Evolutionary conservation across 2,888 invertebrate genomes (phyloP).

Genomic region (Lissocephala sabroskyi): DNA sequence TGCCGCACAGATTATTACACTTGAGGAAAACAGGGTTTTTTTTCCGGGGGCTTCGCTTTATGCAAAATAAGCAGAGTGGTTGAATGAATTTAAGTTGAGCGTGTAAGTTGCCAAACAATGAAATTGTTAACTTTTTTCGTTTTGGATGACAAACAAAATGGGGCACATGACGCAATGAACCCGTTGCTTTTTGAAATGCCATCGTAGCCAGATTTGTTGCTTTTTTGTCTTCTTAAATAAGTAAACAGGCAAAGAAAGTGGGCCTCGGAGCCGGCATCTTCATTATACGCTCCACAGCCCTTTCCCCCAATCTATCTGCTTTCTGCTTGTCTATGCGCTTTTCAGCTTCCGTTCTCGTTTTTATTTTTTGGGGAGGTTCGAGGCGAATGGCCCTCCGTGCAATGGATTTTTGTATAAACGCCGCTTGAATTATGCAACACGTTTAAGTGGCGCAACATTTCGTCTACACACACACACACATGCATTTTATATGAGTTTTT

Average conservation of each 20-base stretch:
- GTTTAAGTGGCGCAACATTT: conserved; percentile 41
- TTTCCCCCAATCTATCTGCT: conserved; percentile 4
- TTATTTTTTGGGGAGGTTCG: conserved; percentile 7
- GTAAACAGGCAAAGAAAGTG: conserved; percentile 15
- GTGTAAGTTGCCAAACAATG: conserved; percentile 16
- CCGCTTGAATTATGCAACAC: conserved; percentile 53
- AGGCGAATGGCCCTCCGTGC: conserved; percentile 24
- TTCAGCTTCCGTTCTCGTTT: conserved; percentile 43
- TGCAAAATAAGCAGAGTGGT: conserved; percentile 23
- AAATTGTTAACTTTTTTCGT: conserved; percentile 19
- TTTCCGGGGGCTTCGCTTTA: conserved; percentile 3
- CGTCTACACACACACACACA: conserved; percentile 11
- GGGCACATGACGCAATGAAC: conserved; percentile 6
- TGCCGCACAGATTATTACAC: conserved; percentile 43
- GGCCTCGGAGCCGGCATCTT: background rate
- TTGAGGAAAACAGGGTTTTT: conserved; percentile 33
- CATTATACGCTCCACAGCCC: conserved; percentile 14
- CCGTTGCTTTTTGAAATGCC: conserved; percentile 5
- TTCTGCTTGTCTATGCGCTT: conserved; percentile 24
- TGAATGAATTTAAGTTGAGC: conserved; percentile 19
- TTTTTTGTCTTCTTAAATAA: conserved; percentile 29
- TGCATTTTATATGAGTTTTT: conserved; percentile 1
- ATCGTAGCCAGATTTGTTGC: conserved; percentile 1
- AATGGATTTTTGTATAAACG: conserved; percentile 49
- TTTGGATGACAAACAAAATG: conserved; percentile 20